Evolutionary conservation across 2,113 vertebrate genomes (phyloP).

Genomic region (Oxyruncus cristatus): DNA sequence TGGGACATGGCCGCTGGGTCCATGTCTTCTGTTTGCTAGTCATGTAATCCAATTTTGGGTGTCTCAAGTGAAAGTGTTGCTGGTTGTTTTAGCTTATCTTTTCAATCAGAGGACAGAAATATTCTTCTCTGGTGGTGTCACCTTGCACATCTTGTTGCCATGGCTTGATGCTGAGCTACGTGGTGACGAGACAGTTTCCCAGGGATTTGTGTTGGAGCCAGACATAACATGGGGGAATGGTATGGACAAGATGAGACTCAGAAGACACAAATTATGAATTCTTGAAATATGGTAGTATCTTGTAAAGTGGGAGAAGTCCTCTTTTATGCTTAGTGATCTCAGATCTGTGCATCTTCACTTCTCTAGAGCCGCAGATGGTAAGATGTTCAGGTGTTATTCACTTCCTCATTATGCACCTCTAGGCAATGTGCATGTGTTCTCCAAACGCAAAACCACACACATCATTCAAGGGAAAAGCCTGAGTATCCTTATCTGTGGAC

Average conservation of each 20-base stretch:
- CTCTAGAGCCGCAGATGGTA: accelerated
- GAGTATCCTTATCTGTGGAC: neutral
- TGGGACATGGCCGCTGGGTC: neutral
- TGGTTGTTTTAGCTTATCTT: neutral
- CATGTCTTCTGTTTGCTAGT: neutral
- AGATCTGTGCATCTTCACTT: neutral
- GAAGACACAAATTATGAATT: neutral
- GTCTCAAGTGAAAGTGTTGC: neutral
- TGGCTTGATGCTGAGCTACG: neutral
- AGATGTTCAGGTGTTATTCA: neutral
- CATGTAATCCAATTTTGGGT: neutral
- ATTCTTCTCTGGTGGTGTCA: accelerated
- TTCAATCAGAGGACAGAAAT: neutral
- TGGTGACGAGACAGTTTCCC: neutral
- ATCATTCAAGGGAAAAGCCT: neutral
- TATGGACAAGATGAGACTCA: neutral
- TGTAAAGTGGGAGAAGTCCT: neutral
- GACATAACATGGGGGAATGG: neutral
- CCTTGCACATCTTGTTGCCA: neutral
- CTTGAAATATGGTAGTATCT: neutral
- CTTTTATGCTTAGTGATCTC: neutral
- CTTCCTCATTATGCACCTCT: neutral
- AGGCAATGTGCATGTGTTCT: neutral
- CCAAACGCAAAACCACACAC: neutral
- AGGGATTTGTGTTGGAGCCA: neutral